Conservation (phyloP, 2,113 vertebrate species). For the Nerophis ophidion region DNA sequence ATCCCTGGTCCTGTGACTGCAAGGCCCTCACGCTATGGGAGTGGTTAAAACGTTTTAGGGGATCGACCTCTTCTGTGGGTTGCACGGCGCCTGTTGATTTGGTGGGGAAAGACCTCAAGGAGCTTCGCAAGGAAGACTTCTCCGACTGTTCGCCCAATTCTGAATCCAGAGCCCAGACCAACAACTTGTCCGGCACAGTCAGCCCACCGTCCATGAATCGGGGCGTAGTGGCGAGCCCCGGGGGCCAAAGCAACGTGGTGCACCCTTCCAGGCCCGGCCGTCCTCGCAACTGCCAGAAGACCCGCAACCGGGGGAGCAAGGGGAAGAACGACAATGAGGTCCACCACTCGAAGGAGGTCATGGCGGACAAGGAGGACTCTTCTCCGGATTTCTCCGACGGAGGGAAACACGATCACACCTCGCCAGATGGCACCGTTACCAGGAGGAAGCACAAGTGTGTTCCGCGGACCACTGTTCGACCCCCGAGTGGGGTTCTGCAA, state of each 20-base stretch:
- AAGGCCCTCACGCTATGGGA: slow-evolving; percentile 91
- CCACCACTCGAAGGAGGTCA: slow-evolving; percentile 72
- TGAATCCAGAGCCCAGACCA: slow-evolving; percentile 88
- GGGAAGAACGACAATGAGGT: slow-evolving; percentile 78
- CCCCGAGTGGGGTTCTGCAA: slow-evolving; percentile 93
- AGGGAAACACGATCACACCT: slow-evolving; percentile 72
- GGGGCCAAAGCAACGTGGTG: slow-evolving; percentile 72
- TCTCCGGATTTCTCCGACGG: slow-evolving; percentile 72
- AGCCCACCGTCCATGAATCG: slow-evolving; percentile 73
- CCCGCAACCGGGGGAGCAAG: slow-evolving; percentile 71
- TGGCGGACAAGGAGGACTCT: slow-evolving; percentile 76
- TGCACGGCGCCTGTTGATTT: slow-evolving; percentile 75
- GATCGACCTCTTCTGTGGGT: slow-evolving; percentile 85
- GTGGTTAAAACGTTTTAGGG: slow-evolving; percentile 89
- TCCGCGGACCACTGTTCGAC: slow-evolving; percentile 82
- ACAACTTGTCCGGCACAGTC: slow-evolving; percentile 79
- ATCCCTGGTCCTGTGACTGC: slow-evolving; percentile 94
- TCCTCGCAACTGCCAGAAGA: slow-evolving; percentile 84
- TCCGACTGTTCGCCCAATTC: slow-evolving; percentile 81
- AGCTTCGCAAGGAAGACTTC: slow-evolving; percentile 80
- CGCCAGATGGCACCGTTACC: slow-evolving; percentile 72
- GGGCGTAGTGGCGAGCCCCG: slow-evolving; percentile 68
- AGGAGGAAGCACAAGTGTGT: slow-evolving; percentile 90
- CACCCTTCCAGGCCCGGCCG: slow-evolving; percentile 74
- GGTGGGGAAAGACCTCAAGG: slow-evolving; percentile 85